Conservation (phyloP, 2,113 vertebrate species). For the Taurulus bubalis region DNA sequence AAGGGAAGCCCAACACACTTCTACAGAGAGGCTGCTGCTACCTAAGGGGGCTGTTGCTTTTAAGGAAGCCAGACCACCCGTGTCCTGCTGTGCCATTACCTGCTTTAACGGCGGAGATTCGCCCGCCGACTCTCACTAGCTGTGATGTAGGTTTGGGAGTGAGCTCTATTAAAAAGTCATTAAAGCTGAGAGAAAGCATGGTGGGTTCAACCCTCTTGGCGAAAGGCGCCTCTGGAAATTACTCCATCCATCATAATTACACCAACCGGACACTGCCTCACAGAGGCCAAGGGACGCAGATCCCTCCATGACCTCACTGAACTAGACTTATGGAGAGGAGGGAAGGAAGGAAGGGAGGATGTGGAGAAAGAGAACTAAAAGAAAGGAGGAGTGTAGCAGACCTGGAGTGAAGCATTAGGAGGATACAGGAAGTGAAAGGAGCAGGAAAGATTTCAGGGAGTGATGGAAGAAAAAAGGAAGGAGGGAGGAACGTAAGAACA, state of each 20-base stretch:
- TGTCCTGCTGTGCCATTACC: conserved; percentile 74
- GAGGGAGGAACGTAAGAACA: conserved; percentile 3
- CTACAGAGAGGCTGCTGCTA: conserved; percentile 35
- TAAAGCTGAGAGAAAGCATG: conserved; percentile 81
- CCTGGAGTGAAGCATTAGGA: conserved; percentile 11
- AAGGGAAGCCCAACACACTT: conserved; percentile 28
- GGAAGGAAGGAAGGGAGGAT: neutral
- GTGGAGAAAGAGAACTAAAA: conserved; percentile 25
- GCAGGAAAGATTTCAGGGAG: conserved; percentile 25
- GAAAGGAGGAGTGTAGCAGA: conserved; percentile 6
- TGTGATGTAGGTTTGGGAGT: conserved; percentile 74
- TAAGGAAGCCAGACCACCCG: conserved; percentile 59
- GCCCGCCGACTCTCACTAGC: conserved; percentile 68
- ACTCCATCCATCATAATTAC: conserved; percentile 87
- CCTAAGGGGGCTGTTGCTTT: conserved; percentile 45
- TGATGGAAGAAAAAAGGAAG: conserved; percentile 14
- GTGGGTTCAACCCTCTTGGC: conserved; percentile 76
- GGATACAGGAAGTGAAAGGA: conserved; percentile 16
- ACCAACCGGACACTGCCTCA: conserved; percentile 73
- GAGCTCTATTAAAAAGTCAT: conserved; percentile 86
- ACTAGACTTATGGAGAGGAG: conserved; percentile 21
- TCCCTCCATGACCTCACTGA: conserved; percentile 67
- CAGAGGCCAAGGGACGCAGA: conserved; percentile 70
- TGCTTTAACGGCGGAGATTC: conserved; percentile 78
- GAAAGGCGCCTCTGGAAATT: conserved; percentile 81